Conservation (phyloP, 92 coral and sea anemone genomes). For the Porites divaricata region DNA sequence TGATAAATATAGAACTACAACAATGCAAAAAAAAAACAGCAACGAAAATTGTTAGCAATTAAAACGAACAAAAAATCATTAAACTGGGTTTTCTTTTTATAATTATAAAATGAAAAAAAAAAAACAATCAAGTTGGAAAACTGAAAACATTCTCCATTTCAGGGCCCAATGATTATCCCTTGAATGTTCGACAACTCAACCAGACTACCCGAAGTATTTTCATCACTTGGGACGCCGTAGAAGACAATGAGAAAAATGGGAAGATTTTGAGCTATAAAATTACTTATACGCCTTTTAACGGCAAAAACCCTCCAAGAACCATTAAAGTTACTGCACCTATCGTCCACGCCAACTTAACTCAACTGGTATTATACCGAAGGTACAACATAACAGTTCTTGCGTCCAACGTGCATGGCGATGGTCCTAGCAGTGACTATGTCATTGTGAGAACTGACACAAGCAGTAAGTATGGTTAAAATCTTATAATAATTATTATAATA, state of each 20-base stretch:
- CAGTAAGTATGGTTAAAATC: constrained; percentile 14
- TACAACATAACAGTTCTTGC: constrained; percentile 11
- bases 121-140: not conserved
- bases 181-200: constrained; percentile 8
- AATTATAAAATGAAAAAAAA: no score
- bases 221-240: constrained; percentile 10
- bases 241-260: not conserved
- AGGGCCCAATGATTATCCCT: constrained; percentile 10
- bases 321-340: not conserved
- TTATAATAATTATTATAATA: no score
- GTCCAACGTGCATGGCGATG: constrained; percentile 22
- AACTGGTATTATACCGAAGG: not conserved
- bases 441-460: not conserved
- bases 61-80: no score
- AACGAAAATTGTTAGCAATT: no score
- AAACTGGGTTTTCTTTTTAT: no score
- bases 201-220: constrained; percentile 9
- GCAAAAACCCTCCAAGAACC: no score
- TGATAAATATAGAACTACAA: no score
- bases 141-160: not conserved
- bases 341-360: not conserved
- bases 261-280: not conserved
- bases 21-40: no score
- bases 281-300: not conserved
- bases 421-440: not conserved